Conservation (phyloP, 2,888 invertebrate genomes). For the Lordiphosa andalusiaca region DNA sequence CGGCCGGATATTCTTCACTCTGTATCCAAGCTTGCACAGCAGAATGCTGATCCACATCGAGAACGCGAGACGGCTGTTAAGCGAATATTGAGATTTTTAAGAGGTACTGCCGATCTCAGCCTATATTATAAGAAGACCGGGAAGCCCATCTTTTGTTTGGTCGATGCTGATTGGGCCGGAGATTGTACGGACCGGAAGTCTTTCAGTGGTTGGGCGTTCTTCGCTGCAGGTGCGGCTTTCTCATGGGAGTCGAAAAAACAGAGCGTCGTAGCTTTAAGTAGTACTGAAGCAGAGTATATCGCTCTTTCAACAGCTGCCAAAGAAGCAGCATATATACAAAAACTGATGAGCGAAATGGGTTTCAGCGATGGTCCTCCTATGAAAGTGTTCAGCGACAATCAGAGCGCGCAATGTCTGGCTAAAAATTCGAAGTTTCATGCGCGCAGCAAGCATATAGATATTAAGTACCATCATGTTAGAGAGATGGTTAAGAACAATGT, state of each 20-base stretch:
- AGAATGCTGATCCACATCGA: slow-evolving; percentile 4
- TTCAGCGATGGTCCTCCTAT: too few relatives aligned
- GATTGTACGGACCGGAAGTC: slow-evolving; percentile 11
- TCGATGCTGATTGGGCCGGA: slow-evolving; percentile 18
- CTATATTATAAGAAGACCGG: slow-evolving; percentile 1
- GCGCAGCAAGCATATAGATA: slow-evolving; percentile 33
- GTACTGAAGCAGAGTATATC: too few relatives aligned
- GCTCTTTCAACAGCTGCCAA: slow-evolving; percentile 11
- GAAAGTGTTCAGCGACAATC: slow-evolving; percentile 26
- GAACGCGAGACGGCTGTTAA: slow-evolving; percentile 12
- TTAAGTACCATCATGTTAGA: slow-evolving; percentile 26
- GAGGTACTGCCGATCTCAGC: too few relatives aligned
- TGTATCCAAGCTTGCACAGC: slow-evolving; percentile 14
- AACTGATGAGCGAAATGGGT: too few relatives aligned
- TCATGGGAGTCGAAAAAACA: background rate
- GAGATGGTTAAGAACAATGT: slow-evolving; percentile 17
- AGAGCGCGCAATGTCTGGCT: slow-evolving; percentile 27
- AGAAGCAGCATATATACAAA: slow-evolving; percentile 1
- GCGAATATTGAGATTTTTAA: slow-evolving; percentile 1
- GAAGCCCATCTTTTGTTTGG: slow-evolving; percentile 3
- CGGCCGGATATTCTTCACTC: slow-evolving; percentile 11
- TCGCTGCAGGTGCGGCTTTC: background rate
- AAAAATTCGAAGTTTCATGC: slow-evolving; percentile 29
- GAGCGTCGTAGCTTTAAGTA: slow-evolving; percentile 1
- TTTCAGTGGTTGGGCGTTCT: slow-evolving; percentile 13